Base-by-base conservation (phyloP, 2,113 vertebrate genomes). In the Scomber scombrus region DNA sequence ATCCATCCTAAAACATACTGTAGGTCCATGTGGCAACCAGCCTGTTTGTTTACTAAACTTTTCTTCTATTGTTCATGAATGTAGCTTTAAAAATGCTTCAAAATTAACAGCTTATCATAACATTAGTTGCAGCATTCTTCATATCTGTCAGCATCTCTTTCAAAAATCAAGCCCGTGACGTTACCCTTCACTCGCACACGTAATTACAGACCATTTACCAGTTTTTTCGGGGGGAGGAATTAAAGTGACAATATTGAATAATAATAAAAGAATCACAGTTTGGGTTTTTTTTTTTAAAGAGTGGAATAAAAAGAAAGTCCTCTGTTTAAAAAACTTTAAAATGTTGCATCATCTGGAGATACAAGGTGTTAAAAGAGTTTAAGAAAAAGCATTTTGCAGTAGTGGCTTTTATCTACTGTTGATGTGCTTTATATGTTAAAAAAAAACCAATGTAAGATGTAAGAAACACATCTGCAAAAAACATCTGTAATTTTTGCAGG, bases 11-110 rank as follows among this genome's bases (percentile, higher is more conserved):
- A 60, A 51, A 40, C 34, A 9, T 40, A 40, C 34, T 47, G 3
- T 86, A 85, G 87, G 84, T 89, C 87, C 88, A 7, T 45, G 64
- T 46, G 62, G 43, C 64, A 58, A 0, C 47, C 21, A 49, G 54
- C 47, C 21, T 23, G 1, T 26, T 58, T 52, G 34, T 78, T 40
- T 16, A 16, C 5, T 40, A 40, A 40, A 66, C 3, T 34, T 31
- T 34, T 34, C 7, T 34, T 34, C 7, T 34, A 1, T 71, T 40
- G 15, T 34, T 62, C 47, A 29, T 10, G 1, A 80, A 79, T 3
- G 65, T 1, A 51, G 66, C 56, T 49, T 64, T 2, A 40, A 51
- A 70, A 77, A 13, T 46, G 15, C n/a, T 67, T 74, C 74, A 21
- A 76, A 15, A 64, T 40, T 1, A 55, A 76, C 50, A 66, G 13